Base-by-base conservation (phyloP, 1,140 invertebrate genomes). In the Drosophila triauraria region DNA sequence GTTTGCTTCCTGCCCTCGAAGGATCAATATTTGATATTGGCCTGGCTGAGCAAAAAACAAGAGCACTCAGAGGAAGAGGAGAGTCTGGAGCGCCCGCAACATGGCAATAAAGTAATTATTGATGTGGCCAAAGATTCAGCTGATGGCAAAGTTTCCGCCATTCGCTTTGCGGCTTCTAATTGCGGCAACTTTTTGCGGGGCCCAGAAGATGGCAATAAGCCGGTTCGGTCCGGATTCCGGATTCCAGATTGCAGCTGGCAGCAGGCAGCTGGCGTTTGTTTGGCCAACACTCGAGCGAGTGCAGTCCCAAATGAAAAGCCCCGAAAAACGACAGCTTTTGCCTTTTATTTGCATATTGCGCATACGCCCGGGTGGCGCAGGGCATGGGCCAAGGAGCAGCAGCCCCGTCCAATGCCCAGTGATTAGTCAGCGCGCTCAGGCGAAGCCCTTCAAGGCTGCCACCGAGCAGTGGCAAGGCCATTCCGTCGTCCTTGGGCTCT, bases 281-380 rank as follows among this genome's bases (percentile, higher is more conserved):
- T 81, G 69, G 60, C 68, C 61, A 81, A 65, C 74, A 68, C 74
- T 84, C 56, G 59, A 82, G 25, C 47, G 7, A n/a, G 38, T 65
- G 76, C 47, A 65, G 56, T 38, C 61, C 44, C 15, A 78, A 75
- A 59, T 53, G 74, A 53, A 84, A 64, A 58, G 57, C 48, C 23
- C 38, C 30, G n/a, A 17, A 32, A 44, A 40, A 23, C 25, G 23
- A 54, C 48, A 43, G 23, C 59, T 64, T 57, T 72, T 63, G 56
- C 2, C 65, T 63, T 63, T 72, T 72, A 87, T 88, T 88, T 87
- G 85, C 83, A 88, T 87, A 88, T 84, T 80, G 78, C 71, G 80
- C 70, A 87, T 72, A 82, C 76, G 71, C 71, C 51, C 51, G 50
- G 44, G 82, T 61, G 58, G 47, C 15, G 38, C 57, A 13, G 32